Conservation (phyloP, 1,140 invertebrate species). For the Micrasema minimum region DNA sequence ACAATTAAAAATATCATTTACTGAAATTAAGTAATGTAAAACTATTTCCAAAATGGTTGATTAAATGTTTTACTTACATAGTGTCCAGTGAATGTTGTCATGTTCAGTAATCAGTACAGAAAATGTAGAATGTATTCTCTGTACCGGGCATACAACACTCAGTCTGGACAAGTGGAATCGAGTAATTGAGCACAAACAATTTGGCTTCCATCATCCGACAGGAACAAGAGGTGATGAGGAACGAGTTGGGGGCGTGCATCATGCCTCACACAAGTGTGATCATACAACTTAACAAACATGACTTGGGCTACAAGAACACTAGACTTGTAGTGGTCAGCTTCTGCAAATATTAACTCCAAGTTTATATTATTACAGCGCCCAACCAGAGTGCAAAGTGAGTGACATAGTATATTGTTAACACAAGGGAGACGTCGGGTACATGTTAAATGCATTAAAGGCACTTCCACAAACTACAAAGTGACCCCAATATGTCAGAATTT, state of each 20-base stretch:
- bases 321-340: slow-evolving; percentile 30
- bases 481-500: slow-evolving; percentile 39
- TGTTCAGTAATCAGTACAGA: too few relatives aligned
- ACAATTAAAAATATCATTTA: slow-evolving; percentile 14
- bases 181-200: slow-evolving; percentile 52
- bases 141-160: neutral
- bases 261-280: slow-evolving; percentile 42
- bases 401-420: slow-evolving; percentile 36
- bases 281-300: slow-evolving; percentile 43
- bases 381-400: slow-evolving; percentile 36
- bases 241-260: slow-evolving; percentile 43
- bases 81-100: neutral
- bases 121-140: neutral
- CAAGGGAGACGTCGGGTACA: slow-evolving; percentile 30
- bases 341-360: slow-evolving; percentile 42
- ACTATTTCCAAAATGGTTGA: too few relatives aligned
- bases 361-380: slow-evolving; percentile 22
- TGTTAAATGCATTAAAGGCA: slow-evolving; percentile 54
- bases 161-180: slow-evolving; percentile 51
- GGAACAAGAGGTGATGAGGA: slow-evolving; percentile 31
- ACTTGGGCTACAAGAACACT: slow-evolving; percentile 37
- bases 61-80: slow-evolving; percentile 20
- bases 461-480: slow-evolving; percentile 52
- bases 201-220: slow-evolving; percentile 43
- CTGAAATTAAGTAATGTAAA: too few relatives aligned